Evolutionary conservation across 1,140 invertebrate genomes (phyloP).

Genomic region (Leptoteleia sp.): DNA sequence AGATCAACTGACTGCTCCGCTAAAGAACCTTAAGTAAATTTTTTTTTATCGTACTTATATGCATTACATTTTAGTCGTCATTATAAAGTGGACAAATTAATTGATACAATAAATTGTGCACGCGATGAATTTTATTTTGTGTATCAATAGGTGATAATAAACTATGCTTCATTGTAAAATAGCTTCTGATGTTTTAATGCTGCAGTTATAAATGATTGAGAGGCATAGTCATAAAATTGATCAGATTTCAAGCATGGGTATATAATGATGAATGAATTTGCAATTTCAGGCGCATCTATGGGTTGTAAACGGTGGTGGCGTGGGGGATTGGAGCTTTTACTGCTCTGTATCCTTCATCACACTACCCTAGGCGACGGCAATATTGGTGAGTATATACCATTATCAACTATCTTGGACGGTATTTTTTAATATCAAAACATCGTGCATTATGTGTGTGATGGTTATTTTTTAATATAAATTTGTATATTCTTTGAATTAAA

Average conservation of each 20-base stretch:
- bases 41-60: no score
- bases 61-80: no score
- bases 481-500: no score
- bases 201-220: no score
- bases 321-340: slow-evolving; percentile 72
- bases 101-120: no score
- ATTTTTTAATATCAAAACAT: neutral
- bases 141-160: no score
- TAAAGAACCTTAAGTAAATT: no score
- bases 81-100: no score
- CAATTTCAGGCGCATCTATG: slow-evolving; percentile 74
- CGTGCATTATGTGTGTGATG: no score
- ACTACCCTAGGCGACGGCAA: slow-evolving; percentile 72
- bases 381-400: slow-evolving; percentile 74
- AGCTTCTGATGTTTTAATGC: neutral
- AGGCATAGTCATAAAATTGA: neutral
- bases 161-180: neutral
- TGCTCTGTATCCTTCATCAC: slow-evolving; percentile 72
- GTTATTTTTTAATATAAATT: no score
- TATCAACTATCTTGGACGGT: neutral
- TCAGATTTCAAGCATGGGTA: slow-evolving; percentile 13
- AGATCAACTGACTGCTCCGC: no score
- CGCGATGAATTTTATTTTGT: no score
- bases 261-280: slow-evolving; percentile 58
- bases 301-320: slow-evolving; percentile 76